phyloP scores from a whole-genome alignment of 2,888 invertebrate genomes.

The Tubulanus polymorphus region DNA sequence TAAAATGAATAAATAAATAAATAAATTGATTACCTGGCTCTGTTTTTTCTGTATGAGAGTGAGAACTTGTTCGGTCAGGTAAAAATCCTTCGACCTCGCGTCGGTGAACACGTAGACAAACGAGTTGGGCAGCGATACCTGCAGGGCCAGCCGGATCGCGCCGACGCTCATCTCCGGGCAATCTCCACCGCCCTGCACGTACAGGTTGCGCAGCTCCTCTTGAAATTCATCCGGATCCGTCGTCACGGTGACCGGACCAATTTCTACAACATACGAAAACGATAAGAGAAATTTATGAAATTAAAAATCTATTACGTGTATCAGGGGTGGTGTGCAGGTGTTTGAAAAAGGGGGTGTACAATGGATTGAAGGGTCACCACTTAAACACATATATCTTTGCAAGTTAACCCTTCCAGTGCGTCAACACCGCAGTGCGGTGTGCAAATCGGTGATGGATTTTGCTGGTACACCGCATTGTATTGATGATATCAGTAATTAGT shows the following conservation, averaged over 20 bases:
- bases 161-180: constrained; percentile 70
- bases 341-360: no score
- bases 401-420: no score
- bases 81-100: constrained; percentile 67
- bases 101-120: constrained; percentile 75
- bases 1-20: no score
- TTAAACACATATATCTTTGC: no score
- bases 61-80: constrained; percentile 62
- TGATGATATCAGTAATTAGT: no score
- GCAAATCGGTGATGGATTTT: no score
- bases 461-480: no score
- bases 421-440: no score
- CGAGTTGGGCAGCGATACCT: constrained; percentile 64
- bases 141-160: constrained; percentile 66
- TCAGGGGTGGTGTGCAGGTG: no score
- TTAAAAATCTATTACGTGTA: no score
- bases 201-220: constrained; percentile 58
- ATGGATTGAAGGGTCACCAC: no score
- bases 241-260: constrained; percentile 65
- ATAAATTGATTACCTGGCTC: constrained; percentile 68
- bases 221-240: constrained; percentile 63
- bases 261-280: constrained; percentile 53
- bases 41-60: constrained; percentile 69
- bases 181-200: constrained; percentile 68
- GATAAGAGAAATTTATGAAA: no score